phyloP scores from a whole-genome alignment of 2,113 vertebrate species.

The Seriola dumerili region DNA sequence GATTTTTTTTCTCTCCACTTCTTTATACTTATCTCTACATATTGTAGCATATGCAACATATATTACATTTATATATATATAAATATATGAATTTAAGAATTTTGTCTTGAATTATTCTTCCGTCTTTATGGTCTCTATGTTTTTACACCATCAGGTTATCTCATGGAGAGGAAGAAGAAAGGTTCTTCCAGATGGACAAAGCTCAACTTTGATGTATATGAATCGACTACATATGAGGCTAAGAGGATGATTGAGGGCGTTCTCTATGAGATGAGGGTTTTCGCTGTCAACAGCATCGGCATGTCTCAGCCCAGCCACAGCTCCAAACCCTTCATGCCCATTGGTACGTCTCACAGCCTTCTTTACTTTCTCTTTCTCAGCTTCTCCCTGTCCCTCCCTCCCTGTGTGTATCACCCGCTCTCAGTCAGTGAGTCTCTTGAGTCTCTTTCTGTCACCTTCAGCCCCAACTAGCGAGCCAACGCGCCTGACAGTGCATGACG shows the following conservation, averaged over 20 bases:
- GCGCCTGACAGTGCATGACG: constrained; percentile 88
- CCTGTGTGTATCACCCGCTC: background rate
- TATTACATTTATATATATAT: background rate
- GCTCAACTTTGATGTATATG: constrained; percentile 91
- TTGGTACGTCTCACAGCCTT: constrained; percentile 69
- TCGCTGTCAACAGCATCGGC: constrained; percentile 90
- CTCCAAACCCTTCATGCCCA: constrained; percentile 88
- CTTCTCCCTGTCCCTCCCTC: background rate
- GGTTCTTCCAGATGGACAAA: constrained; percentile 93
- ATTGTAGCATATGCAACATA: background rate
- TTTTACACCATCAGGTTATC: constrained; percentile 85
- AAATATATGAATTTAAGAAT: background rate
- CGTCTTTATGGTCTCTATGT: background rate
- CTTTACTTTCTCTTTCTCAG: constrained; percentile 1
- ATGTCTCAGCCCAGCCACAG: constrained; percentile 87
- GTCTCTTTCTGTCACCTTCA: constrained; percentile 65
- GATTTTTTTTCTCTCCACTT: background rate
- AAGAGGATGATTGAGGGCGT: constrained; percentile 95
- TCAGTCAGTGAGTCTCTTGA: background rate
- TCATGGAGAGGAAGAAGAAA: constrained; percentile 95
- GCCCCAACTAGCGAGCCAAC: constrained; percentile 91
- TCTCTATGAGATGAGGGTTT: constrained; percentile 93
- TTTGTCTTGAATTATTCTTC: background rate
- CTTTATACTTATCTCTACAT: background rate
- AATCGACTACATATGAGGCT: constrained; percentile 86